Base-by-base conservation (phyloP, 2,888 invertebrate species). In the Eristalis pertinax region DNA sequence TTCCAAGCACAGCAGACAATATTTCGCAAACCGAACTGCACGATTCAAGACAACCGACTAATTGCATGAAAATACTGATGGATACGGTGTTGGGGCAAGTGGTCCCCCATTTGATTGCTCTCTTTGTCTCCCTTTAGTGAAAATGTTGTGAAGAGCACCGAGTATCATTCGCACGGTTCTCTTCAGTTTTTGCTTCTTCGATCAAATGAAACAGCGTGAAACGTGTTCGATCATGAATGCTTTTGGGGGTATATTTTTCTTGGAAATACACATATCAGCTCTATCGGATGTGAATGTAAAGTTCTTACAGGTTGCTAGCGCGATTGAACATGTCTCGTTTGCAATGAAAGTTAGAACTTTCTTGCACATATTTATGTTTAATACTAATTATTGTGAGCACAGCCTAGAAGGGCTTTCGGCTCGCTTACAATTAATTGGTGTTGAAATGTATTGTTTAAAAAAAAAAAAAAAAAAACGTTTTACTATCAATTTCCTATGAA, bases 271-370 rank as follows among this genome's bases (percentile, higher is more conserved):
- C 41, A 50, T 50, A 19, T 50, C 50, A 19, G 50, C 19, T 50
- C n/a, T 5, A 50, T 7, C n/a, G 50, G 7, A 19, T 19, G 7
- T 50, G 50, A 19, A 50, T 50, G 50, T 50, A 50, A 50, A 50
- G n/a, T 50, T 4, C 50, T 50, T 50, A 50, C 50, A 50, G 50
- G 50, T 50, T n/a, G 50, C n/a, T 19, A 72, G 65, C 84, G 63
- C 22, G 84, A 80, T 76, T 19, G 38, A 26, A 84, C 84, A 72
- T 72, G 84, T 22, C 76, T 26, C 15, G 4, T 64, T 15, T 60
- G 43, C 0, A 50, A 4, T 13, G n/a, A n/a, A 43, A 43, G 3
- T n/a, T 4, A 43, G 1, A 43, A 43, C 3, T 43, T 43, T 43
- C 2, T 2, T 43, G 41, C 41, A 43, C 32, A n/a, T n/a, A n/a